These are phyloP conservation scores for Piprites chloris DNA, from an alignment of 2,113 vertebrate genomes.

Conservation along the genomic window DNA sequence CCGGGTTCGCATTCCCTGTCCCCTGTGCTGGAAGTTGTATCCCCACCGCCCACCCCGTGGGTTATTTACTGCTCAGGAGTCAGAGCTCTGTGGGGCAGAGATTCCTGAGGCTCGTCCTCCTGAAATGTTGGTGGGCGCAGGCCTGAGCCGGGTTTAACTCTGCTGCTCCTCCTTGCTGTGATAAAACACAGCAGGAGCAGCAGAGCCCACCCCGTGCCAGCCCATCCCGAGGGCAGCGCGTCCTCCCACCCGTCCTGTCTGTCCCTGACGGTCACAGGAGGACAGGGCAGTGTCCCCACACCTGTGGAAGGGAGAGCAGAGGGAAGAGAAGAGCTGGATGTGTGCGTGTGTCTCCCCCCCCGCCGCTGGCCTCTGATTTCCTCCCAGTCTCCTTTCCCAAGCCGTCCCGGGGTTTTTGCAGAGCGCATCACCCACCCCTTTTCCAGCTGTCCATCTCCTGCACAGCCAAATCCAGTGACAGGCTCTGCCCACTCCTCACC, in stretches of 20 bases:
- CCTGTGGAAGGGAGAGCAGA: not conserved
- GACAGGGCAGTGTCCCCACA: not conserved
- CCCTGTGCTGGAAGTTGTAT: not conserved
- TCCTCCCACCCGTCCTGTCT: rapidly evolving
- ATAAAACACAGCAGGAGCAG: rapidly evolving
- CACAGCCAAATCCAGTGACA: rapidly evolving
- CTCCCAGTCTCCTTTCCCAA: not conserved
- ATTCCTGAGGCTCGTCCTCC: not conserved
- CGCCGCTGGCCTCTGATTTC: not conserved
- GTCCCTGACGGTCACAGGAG: not conserved
- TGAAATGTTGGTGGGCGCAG: not conserved
- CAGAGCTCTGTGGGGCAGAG: not conserved
- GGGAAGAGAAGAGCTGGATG: not conserved
- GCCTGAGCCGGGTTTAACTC: not conserved
- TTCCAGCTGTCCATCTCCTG: not conserved
- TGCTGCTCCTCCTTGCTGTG: rapidly evolving
- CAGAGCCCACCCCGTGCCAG: not conserved
- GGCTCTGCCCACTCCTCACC: not conserved
- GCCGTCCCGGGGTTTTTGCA: rapidly evolving
- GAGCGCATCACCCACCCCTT: not conserved
- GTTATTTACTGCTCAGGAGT: not conserved
- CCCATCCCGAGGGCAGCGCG: not conserved
- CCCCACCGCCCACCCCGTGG: not conserved
- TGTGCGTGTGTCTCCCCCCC: no score
- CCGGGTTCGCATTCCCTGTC: not conserved